Percentiles rank a stretch among this genome's conserved stretches.
Evolutionary conservation across 2,888 invertebrate species (phyloP).

Genomic region (Dromius quadrimaculatus): DNA sequence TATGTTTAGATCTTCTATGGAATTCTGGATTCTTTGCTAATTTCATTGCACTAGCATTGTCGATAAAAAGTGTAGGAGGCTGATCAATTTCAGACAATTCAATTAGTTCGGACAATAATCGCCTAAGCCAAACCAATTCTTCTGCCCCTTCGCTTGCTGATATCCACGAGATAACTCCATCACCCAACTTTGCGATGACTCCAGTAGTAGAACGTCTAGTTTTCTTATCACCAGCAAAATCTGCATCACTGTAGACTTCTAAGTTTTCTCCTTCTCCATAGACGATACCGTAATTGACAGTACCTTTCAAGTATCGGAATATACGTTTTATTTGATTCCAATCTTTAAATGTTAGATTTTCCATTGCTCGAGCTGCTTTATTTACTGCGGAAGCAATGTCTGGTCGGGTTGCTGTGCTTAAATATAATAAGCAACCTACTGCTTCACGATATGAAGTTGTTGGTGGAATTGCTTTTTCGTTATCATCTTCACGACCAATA

Average conservation of each 20-base stretch:
- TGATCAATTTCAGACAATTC: neutral
- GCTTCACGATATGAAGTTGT: slow-evolving; percentile 34
- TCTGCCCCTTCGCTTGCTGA: neutral
- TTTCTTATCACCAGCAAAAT: slow-evolving; percentile 48
- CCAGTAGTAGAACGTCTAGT: slow-evolving; percentile 45
- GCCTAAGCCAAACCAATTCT: neutral
- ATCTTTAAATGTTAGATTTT: slow-evolving; percentile 3
- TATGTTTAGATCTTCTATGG: too few species aligned
- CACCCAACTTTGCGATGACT: slow-evolving; percentile 17
- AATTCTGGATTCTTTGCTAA: too few species aligned
- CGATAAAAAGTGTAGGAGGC: neutral
- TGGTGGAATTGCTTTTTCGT: neutral
- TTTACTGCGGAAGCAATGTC: slow-evolving; percentile 41
- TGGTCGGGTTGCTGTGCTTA: slow-evolving; percentile 11
- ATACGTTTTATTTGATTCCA: slow-evolving; percentile 34
- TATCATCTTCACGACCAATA: slow-evolving; percentile 32
- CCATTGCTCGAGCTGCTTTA: slow-evolving; percentile 31
- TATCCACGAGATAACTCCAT: slow-evolving; percentile 15
- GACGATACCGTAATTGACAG: slow-evolving; percentile 12
- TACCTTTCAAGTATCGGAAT: slow-evolving; percentile 22
- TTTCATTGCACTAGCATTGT: too few species aligned
- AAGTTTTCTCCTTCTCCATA: slow-evolving; percentile 27
- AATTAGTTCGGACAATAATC: neutral
- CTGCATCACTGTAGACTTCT: slow-evolving; percentile 51
- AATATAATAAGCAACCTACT: slow-evolving; percentile 33